phyloP scores from a whole-genome alignment of 2,797 vertebrate genomes.

The Onychomys torridus region DNA sequence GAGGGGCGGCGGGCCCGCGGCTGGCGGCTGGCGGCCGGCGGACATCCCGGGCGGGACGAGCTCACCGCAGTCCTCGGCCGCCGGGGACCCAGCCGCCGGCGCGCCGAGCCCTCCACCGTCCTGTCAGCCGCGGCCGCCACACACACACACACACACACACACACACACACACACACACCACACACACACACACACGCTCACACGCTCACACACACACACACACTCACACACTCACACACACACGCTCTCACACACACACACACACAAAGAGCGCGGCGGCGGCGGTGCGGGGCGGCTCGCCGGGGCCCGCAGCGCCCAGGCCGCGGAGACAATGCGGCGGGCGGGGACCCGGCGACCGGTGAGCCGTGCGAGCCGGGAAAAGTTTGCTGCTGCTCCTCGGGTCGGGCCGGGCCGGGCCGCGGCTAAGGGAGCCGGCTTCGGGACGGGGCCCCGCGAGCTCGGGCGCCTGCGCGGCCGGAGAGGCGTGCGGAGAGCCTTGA shows the following conservation, averaged over 20 bases:
- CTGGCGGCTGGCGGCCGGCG: neutral
- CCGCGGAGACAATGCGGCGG: slow-evolving; percentile 70
- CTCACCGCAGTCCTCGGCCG: neutral
- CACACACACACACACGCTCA: too few species aligned
- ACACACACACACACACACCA: too few species aligned
- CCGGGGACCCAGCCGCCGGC: neutral
- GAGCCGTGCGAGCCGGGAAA: slow-evolving; percentile 70
- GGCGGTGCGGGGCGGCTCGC: slow-evolving; percentile 35
- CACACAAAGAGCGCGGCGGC: slow-evolving; percentile 87
- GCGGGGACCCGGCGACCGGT: slow-evolving; percentile 40
- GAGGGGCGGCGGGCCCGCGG: neutral
- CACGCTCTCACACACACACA: neutral
- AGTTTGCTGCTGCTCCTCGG: slow-evolving; percentile 64
- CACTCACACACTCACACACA: too few species aligned
- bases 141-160: too few species aligned
- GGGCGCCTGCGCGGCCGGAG: neutral
- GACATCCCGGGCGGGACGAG: slow-evolving; percentile 56
- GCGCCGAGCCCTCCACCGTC: neutral
- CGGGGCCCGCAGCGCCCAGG: slow-evolving; percentile 40
- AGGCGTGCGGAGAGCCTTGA: neutral
- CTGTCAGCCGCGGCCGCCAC: slow-evolving; percentile 18
- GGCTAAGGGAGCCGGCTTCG: neutral
- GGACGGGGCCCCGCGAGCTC: slow-evolving; percentile 11
- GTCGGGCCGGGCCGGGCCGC: neutral
- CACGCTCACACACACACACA: neutral